phyloP scores from a whole-genome alignment of 2,888 invertebrate species.

The Chloroclysta siterata region DNA sequence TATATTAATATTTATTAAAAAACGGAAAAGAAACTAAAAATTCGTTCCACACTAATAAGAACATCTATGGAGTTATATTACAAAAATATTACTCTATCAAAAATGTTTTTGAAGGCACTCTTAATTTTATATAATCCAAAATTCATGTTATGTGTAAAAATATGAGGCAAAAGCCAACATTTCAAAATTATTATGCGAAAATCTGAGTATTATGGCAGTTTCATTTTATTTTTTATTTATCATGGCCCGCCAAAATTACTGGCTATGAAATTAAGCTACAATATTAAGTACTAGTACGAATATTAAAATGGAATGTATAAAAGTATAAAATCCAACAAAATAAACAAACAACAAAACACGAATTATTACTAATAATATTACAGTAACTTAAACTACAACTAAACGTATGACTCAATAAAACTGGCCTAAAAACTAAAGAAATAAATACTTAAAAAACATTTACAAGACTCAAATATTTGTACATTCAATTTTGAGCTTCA shows the following conservation, averaged over 20 bases:
- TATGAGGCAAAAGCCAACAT: conserved; percentile 13
- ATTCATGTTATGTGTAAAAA: conserved; percentile 4
- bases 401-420: conserved; percentile 77
- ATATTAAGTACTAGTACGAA: conserved; percentile 46
- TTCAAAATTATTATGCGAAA: conserved; percentile 8
- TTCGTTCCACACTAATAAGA: conserved; percentile 67
- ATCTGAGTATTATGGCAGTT: conserved; percentile 5
- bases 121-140: conserved; percentile 2
- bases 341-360: conserved; percentile 72
- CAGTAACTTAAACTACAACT: conserved; percentile 46
- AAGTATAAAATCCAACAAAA: conserved; percentile 72
- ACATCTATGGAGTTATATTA: not conserved
- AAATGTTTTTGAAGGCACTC: not conserved
- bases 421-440: conserved; percentile 75
- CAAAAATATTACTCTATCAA: not conserved
- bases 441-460: conserved; percentile 73
- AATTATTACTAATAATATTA: conserved; percentile 52
- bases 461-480: conserved; percentile 62
- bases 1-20: conserved; percentile 80
- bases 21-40: conserved; percentile 68
- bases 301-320: conserved; percentile 66
- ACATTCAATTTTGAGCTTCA: conserved; percentile 81
- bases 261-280: conserved; percentile 22
- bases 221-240: conserved; percentile 9
- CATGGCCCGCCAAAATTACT: conserved; percentile 10